These are phyloP conservation scores for Darevskia mixta DNA, from an alignment of 2,797 vertebrate genomes.

Conservation along the genomic window DNA sequence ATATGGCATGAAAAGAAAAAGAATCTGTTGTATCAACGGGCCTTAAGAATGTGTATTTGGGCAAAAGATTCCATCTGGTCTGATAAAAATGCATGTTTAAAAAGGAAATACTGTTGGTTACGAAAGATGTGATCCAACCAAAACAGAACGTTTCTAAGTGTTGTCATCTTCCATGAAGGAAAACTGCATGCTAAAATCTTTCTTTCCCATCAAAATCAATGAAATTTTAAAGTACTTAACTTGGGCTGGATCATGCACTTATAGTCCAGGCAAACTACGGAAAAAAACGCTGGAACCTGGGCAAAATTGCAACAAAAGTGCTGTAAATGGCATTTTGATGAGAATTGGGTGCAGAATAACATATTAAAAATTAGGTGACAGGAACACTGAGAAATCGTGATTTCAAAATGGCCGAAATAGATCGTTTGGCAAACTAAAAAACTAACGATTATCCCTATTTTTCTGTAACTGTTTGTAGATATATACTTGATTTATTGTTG, in stretches of 20 bases:
- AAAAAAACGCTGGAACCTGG: too few relatives aligned
- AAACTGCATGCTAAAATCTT: background rate
- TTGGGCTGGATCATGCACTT: background rate
- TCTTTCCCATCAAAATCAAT: background rate
- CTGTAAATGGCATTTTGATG: too few relatives aligned
- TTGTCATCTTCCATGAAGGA: background rate
- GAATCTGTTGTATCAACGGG: background rate
- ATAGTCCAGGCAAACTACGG: too few relatives aligned
- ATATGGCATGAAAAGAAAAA: slow-evolving; percentile 5
- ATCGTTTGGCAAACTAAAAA: too few relatives aligned
- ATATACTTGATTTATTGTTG: too few relatives aligned
- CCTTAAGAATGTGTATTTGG: background rate
- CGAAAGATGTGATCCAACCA: background rate
- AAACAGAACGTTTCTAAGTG: background rate
- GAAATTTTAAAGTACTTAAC: background rate
- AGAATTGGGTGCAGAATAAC: too few relatives aligned
- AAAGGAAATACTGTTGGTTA: slow-evolving; percentile 24
- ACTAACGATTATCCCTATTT: too few relatives aligned
- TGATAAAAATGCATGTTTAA: background rate
- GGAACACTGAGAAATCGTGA: too few relatives aligned
- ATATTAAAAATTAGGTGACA: too few relatives aligned
- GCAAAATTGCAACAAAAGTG: too few relatives aligned
- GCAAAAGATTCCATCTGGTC: slow-evolving; percentile 8
- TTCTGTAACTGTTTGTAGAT: too few relatives aligned
- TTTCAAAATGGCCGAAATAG: too few relatives aligned